phyloP scores from a whole-genome alignment of 2,113 vertebrate genomes.

The Platichthys flesus region DNA sequence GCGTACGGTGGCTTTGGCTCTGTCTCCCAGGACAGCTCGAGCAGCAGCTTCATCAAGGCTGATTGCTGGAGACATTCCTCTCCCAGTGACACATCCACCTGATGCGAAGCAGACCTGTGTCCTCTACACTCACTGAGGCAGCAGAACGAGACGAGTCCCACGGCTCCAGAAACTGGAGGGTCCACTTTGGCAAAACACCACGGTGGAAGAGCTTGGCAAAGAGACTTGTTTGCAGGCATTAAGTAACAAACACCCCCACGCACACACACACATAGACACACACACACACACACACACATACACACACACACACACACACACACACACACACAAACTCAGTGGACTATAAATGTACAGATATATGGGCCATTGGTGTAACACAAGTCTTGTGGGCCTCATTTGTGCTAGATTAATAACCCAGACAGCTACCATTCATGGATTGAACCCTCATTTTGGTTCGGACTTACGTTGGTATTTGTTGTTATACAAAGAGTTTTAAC shows the following conservation, averaged over 20 bases:
- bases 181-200: conserved; percentile 27
- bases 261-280: too few species aligned
- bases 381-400: neutral
- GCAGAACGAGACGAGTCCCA: conserved; percentile 43
- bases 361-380: neutral
- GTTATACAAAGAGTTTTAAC: conserved; percentile 13
- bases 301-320: too few species aligned
- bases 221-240: conserved; percentile 10
- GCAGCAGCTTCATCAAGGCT: conserved; percentile 70
- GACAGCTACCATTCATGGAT: too few species aligned
- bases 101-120: conserved; percentile 75
- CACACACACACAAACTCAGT: neutral
- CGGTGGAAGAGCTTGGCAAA: conserved; percentile 4
- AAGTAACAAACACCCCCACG: neutral
- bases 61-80: conserved; percentile 78
- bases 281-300: too few species aligned
- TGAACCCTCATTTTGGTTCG: too few species aligned
- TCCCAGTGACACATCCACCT: conserved; percentile 66
- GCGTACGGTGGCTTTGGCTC: conserved; percentile 75
- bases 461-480: too few species aligned
- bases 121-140: conserved; percentile 32
- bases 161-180: conserved; percentile 31
- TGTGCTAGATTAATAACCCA: neutral
- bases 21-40: conserved; percentile 66
- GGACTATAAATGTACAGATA: conserved; percentile 11